Percentiles rank a stretch among this genome's conserved stretches.
phyloP scores from a whole-genome alignment of 2,113 vertebrate species.

The Tenebrosternarchus preto region DNA sequence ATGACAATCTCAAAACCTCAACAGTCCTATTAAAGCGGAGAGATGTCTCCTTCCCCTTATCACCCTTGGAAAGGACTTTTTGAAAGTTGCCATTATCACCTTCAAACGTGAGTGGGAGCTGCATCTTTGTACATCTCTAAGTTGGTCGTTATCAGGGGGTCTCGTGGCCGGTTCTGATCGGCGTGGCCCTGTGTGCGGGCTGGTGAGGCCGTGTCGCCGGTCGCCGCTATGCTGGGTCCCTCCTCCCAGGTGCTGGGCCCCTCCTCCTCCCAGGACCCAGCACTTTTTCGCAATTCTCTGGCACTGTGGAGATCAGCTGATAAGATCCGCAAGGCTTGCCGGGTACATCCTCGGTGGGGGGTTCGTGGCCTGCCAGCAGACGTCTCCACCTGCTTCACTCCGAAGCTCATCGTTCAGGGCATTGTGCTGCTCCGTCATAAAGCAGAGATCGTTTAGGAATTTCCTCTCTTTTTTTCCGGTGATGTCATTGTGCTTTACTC shows the following conservation, averaged over 20 bases:
- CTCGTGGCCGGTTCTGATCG: not conserved
- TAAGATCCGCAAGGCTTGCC: not conserved
- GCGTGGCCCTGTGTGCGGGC: not conserved
- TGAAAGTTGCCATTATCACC: conserved; percentile 4
- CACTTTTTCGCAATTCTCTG: too few relatives aligned
- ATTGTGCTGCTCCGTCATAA: too few relatives aligned
- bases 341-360: not conserved
- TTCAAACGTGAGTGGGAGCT: not conserved
- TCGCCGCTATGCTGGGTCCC: not conserved
- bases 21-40: conserved; percentile 32
- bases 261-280: not conserved
- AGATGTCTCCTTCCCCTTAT: conserved; percentile 46
- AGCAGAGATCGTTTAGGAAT: too few relatives aligned
- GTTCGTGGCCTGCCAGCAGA: too few relatives aligned
- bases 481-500: too few relatives aligned
- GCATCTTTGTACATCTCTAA: conserved; percentile 9
- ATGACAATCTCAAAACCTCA: conserved; percentile 41
- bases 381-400: not conserved
- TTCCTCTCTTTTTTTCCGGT: too few relatives aligned
- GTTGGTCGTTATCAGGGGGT: conserved; percentile 10
- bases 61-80: conserved; percentile 17
- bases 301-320: not conserved
- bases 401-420: too few relatives aligned
- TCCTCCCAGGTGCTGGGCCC: not conserved
- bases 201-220: not conserved